phyloP scores from a whole-genome alignment of 2,797 vertebrate genomes.

The Myiotriccus ornatus region DNA sequence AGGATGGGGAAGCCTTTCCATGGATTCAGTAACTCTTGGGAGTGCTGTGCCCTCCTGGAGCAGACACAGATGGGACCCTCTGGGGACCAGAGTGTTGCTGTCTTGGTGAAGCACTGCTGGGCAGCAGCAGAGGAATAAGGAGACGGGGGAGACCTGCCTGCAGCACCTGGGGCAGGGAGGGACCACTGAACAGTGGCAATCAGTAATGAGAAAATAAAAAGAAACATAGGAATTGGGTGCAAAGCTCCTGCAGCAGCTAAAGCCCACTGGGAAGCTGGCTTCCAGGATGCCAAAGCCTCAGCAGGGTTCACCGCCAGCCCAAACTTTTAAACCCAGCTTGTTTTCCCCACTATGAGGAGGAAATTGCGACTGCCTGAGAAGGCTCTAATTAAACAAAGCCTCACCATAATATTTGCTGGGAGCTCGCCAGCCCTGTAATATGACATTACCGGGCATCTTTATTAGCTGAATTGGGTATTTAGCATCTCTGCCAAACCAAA shows the following conservation, averaged over 20 bases:
- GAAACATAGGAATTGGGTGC: not conserved
- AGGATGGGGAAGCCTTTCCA: not conserved
- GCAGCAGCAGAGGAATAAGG: not conserved
- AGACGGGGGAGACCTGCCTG: not conserved
- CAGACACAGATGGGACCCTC: not conserved
- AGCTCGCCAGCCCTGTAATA: constrained; percentile 23
- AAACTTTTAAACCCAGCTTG: not conserved
- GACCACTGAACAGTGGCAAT: not conserved
- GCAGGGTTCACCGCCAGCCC: not conserved
- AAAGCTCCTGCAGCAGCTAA: not conserved
- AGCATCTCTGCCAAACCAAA: not conserved
- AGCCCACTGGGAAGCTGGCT: not conserved
- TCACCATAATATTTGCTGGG: constrained; percentile 33
- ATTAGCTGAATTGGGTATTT: constrained; percentile 32
- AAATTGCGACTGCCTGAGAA: constrained; percentile 11
- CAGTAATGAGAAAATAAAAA: not conserved
- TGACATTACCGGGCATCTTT: not conserved
- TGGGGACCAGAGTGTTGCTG: not conserved
- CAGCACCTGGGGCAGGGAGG: not conserved
- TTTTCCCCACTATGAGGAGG: not conserved
- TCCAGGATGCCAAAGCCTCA: accelerated
- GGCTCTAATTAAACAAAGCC: constrained; percentile 50
- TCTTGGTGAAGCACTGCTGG: not conserved
- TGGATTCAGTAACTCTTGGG: not conserved
- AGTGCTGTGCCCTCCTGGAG: not conserved